Conservation (phyloP, 1,140 invertebrate genomes). For the Diuraphis noxia region DNA sequence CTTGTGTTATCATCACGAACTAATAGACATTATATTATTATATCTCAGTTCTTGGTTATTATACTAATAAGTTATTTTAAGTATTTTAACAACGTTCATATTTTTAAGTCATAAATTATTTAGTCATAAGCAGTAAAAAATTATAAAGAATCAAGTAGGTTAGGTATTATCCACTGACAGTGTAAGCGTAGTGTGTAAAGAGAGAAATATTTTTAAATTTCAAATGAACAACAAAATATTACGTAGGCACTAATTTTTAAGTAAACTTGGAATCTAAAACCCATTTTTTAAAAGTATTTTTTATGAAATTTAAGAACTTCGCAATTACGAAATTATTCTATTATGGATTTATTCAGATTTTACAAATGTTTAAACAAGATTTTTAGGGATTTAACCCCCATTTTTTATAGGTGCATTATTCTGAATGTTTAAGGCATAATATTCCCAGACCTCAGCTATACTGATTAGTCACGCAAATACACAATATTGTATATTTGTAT, state of each 20-base stretch:
- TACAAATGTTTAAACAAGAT: not conserved
- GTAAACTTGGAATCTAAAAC: not conserved
- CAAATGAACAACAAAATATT: not conserved
- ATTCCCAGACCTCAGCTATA: no score
- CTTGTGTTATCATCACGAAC: not conserved
- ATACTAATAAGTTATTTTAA: not conserved
- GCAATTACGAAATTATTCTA: not conserved
- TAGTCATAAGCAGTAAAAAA: not conserved
- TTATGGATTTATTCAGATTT: not conserved
- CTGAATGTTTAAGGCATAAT: no score
- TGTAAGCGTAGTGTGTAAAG: not conserved
- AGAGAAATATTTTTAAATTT: not conserved
- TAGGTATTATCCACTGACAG: not conserved
- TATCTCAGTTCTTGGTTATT: not conserved
- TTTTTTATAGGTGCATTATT: no score
- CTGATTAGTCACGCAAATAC: no score
- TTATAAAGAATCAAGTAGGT: not conserved
- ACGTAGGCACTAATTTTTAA: not conserved
- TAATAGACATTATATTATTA: not conserved
- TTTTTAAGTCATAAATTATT: not conserved
- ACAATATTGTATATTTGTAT: no score
- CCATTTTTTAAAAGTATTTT: not conserved
- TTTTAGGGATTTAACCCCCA: no score
- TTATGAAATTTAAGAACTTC: not conserved
- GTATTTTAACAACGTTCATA: not conserved